A percentile compares a stretch with the other conserved stretches of the same genome.
Evolutionary conservation across 2,113 vertebrate species (phyloP).

Genomic region (Elephantulus edwardii): DNA sequence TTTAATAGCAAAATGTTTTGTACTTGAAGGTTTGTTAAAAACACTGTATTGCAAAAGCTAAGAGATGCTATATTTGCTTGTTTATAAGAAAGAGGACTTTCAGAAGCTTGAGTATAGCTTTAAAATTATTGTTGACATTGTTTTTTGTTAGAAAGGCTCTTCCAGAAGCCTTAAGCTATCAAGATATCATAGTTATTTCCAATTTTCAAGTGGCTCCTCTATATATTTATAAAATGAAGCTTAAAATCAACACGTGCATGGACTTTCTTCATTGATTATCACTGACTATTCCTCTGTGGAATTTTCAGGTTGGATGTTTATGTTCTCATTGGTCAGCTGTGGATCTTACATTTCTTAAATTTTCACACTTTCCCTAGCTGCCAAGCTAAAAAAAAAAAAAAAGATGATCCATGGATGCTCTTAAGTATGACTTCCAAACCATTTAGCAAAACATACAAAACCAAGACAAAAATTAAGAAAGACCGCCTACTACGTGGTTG

Average conservation of each 20-base stretch:
- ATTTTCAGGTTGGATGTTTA: neutral
- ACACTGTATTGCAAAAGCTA: slow-evolving; percentile 38
- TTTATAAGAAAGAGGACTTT: slow-evolving; percentile 33
- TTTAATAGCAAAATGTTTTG: slow-evolving; percentile 67
- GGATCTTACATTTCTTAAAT: neutral
- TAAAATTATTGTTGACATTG: slow-evolving; percentile 5
- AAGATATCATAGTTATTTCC: slow-evolving; percentile 19
- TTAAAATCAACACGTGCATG: neutral
- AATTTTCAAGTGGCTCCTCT: neutral
- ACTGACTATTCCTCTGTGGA: neutral
- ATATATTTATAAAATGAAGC: neutral
- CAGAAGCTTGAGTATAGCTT: slow-evolving; percentile 9
- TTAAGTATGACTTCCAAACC: neutral
- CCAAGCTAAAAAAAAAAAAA: too few relatives aligned
- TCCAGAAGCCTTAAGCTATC: slow-evolving; percentile 15
- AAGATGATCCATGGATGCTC: neutral
- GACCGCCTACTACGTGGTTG: neutral
- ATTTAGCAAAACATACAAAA: neutral
- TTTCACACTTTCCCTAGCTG: neutral
- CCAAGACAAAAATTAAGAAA: neutral
- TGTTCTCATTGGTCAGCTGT: neutral
- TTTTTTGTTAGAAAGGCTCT: slow-evolving; percentile 31
- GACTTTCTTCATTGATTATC: neutral
- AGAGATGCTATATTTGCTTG: slow-evolving; percentile 11
- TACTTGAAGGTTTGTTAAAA: slow-evolving; percentile 62